These are phyloP conservation scores for Phoebastria nigripes DNA, from an alignment of 2,797 vertebrate genomes.

Conservation along the genomic window DNA sequence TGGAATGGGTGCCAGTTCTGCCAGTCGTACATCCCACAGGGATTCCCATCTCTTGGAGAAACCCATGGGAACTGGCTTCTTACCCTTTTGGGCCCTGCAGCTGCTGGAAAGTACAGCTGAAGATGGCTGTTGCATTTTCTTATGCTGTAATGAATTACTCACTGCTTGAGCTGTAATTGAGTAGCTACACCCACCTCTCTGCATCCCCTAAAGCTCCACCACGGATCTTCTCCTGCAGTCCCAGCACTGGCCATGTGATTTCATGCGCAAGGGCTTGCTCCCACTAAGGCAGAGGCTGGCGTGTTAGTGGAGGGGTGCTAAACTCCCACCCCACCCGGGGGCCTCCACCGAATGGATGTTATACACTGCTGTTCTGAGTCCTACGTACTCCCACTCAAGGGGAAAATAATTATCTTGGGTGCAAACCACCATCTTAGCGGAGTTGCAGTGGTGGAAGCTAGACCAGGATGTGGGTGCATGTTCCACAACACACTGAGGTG, in stretches of 20 bases:
- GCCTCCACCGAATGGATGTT: rapidly evolving
- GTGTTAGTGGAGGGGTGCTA: not conserved
- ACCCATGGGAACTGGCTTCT: not conserved
- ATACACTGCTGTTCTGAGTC: not conserved
- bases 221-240: not conserved
- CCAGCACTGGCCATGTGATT: not conserved
- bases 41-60: not conserved
- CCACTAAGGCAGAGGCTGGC: not conserved
- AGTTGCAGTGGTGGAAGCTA: not conserved
- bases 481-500: not conserved
- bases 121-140: not conserved
- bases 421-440: not conserved
- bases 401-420: not conserved
- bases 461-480: not conserved
- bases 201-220: not conserved
- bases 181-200: not conserved
- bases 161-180: not conserved
- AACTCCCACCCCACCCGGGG: not conserved
- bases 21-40: not conserved
- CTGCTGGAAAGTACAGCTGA: not conserved
- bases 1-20: not conserved
- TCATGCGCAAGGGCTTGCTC: not conserved
- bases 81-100: not conserved
- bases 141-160: not conserved
- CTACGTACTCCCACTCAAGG: not conserved